Base-by-base conservation (phyloP, 2,888 invertebrate species). In the Chydorus sphaericus region DNA sequence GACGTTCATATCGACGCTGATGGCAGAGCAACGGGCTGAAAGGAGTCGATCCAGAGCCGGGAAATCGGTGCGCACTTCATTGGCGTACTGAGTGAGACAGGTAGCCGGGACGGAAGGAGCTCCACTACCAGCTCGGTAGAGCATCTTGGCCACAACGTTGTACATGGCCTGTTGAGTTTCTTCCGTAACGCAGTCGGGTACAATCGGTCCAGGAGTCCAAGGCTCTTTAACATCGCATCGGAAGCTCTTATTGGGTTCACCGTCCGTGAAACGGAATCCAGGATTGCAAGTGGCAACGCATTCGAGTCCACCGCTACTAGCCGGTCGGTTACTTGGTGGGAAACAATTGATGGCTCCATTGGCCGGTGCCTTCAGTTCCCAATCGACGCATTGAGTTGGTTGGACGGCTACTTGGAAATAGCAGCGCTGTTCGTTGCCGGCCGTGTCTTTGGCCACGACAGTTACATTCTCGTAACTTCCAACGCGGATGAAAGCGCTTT, bases 101-200 rank as follows among this genome's bases (percentile, higher is more conserved):
- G 83, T 77, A 59, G 80, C 79, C 1, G 89, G 85, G 3, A 92
- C 89, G 59, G 80, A 79, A 1, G 89, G 84, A 3, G 92, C 89
- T 10, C 88, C 91, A 26, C 91, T 91, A 62, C 91, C 87, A 11
- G 90, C 89, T 59, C 91, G 77, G 67, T 92, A 93, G 44, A 81
- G 84, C 1, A 92, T 81, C 26, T 84, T 80, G 0, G 91, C 84
- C 1, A 87, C 82, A 1, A 92, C 88, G 64, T 92, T 90, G 64
- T 92, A 92, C 60, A 88, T 85, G n/a, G 92, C 92, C 75, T 91
- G 89, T 68, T 91, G 88, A 16, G 91, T 92, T 69, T 91, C 85
- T 82, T 91, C 90, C 4, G 91, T 90, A 23, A 94, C 92, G 70
- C 94, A 94, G 66, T 93, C 91, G 0, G 93, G 93, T 23, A 93